Percentiles rank a stretch among this genome's conserved stretches.
Evolutionary conservation across 2,888 invertebrate genomes (phyloP).

Genomic region (Aproaerema taeniolella): DNA sequence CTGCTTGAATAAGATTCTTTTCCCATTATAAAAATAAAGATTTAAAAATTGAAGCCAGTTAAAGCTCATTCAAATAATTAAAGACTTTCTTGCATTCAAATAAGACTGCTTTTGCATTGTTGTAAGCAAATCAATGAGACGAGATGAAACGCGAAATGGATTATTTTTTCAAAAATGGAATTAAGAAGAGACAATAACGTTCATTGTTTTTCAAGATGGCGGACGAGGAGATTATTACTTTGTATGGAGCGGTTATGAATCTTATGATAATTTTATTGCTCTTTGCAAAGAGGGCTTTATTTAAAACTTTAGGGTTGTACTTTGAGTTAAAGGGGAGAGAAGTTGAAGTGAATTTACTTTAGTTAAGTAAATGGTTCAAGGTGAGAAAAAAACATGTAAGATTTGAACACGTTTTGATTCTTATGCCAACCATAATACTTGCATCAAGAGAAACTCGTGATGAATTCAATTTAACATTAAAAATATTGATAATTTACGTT

Average conservation of each 20-base stretch:
- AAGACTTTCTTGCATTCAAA: slow-evolving; percentile 26
- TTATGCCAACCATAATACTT: too few relatives aligned
- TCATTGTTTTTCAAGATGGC: slow-evolving; percentile 76
- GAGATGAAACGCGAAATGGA: slow-evolving; percentile 74
- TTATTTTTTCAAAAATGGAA: slow-evolving; percentile 77
- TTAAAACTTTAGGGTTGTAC: neutral
- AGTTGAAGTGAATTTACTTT: too few relatives aligned
- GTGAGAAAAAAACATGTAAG: too few relatives aligned
- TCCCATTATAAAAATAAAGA: slow-evolving; percentile 27
- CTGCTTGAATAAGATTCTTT: slow-evolving; percentile 46
- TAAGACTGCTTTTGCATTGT: slow-evolving; percentile 35
- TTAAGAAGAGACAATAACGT: slow-evolving; percentile 76
- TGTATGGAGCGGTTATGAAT: slow-evolving; percentile 36
- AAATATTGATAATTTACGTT: too few relatives aligned
- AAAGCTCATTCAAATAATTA: slow-evolving; percentile 5
- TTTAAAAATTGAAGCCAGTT: slow-evolving; percentile 3
- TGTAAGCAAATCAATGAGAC: slow-evolving; percentile 51
- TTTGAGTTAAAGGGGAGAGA: too few relatives aligned
- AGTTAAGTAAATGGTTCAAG: too few relatives aligned
- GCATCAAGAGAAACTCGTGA: too few relatives aligned
- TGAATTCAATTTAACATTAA: too few relatives aligned
- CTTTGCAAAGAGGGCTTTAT: slow-evolving; percentile 6
- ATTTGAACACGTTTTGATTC: too few relatives aligned
- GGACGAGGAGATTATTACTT: slow-evolving; percentile 63
- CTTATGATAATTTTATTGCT: slow-evolving; percentile 67